phyloP scores from a whole-genome alignment of 1,140 invertebrate genomes.

The Polypedilum vanderplanki region DNA sequence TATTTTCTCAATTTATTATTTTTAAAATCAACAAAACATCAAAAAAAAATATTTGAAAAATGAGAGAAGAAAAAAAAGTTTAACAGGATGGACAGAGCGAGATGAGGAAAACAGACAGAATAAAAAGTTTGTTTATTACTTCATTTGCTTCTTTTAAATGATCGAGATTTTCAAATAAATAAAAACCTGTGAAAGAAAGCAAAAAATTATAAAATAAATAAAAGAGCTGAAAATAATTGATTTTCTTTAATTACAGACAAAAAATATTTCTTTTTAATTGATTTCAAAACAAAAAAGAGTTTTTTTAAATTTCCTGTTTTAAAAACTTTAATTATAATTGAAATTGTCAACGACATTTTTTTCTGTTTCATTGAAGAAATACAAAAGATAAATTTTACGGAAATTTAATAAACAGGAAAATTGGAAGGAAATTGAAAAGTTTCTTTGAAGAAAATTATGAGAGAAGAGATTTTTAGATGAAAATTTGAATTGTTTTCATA shows the following conservation, averaged over 20 bases:
- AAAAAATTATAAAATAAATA: background rate
- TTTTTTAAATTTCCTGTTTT: background rate
- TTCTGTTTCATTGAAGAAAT: background rate
- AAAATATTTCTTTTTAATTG: background rate
- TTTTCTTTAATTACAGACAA: no score
- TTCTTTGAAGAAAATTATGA: no score
- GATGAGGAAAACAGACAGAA: background rate
- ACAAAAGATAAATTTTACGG: background rate
- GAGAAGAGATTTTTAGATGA: no score
- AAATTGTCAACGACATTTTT: background rate
- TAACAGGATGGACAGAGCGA: constrained; percentile 1
- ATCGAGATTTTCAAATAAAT: background rate
- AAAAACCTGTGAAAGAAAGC: constrained; percentile 1
- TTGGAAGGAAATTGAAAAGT: no score
- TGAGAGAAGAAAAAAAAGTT: background rate
- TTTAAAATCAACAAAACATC: constrained; percentile 19
- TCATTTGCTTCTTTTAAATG: background rate
- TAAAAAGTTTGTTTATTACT: constrained; percentile 7
- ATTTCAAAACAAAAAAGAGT: no score
- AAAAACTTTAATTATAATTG: background rate
- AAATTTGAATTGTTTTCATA: no score
- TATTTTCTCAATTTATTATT: constrained; percentile 20
- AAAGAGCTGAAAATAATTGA: background rate
- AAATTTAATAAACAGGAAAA: no score
- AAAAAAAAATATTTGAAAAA: background rate